Evolutionary conservation across 1,140 invertebrate species (phyloP), one percentile per base, ranked within the genome.

Genomic region (Macrobrachium rosenbergii): DNA sequence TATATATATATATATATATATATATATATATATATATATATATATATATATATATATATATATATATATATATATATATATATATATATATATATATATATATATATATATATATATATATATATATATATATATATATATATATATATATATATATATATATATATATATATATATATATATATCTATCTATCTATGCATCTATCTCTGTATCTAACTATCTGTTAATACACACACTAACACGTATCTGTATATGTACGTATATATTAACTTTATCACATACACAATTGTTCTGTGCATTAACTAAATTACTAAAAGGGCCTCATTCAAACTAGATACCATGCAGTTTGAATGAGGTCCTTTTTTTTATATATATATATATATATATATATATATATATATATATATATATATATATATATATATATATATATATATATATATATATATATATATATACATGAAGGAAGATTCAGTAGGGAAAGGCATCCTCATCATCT

Each of bases 331-430:
- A n/a, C n/a, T n/a, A n/a, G n/a, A n/a, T n/a, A n/a, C n/a, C n/a
- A n/a, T n/a, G n/a, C n/a, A n/a, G n/a, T n/a, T n/a, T n/a, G n/a
- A n/a, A n/a, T n/a, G n/a, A n/a, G n/a, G n/a, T n/a, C n/a, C n/a
- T n/a, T n/a, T n/a, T n/a, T n/a, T n/a, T n/a, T n/a, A n/a, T n/a
- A n/a, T n/a, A n/a, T n/a, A n/a, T n/a, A n/a, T n/a, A 52, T 10
- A 52, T 52, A 52, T 52, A 52, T 52, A 52, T 52, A 52, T 52
- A 52, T 52, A 52, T 52, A 52, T 52, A 52, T 52, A 52, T 52
- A 52, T 52, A 52, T 52, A 52, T 52, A 52, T 52, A 64, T 64
- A 64, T 64, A 64, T 64, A 64, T 64, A 64, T n/a, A 64, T 64
- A 64, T 5, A n/a, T n/a, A n/a, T n/a, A n/a, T n/a, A n/a, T n/a